Percentiles rank a stretch among this genome's conserved stretches.
Evolutionary conservation across 2,797 vertebrate species (phyloP).

Genomic region (Microctenopoma steveboyesi): DNA sequence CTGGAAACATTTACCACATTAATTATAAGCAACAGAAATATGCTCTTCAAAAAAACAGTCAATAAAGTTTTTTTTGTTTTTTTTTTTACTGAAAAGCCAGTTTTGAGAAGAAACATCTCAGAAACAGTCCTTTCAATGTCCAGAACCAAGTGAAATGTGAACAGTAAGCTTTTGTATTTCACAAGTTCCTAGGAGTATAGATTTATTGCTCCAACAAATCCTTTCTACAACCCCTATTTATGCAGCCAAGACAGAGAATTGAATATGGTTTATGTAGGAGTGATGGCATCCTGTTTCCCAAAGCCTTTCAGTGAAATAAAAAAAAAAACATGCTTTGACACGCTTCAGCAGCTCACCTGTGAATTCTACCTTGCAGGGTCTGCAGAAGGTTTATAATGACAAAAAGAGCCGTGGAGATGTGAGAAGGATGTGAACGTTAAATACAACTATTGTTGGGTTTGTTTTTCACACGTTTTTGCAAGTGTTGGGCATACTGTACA

Average conservation of each 20-base stretch:
- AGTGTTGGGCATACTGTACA: background rate
- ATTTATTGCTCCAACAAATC: constrained; percentile 33
- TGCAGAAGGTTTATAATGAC: constrained; percentile 32
- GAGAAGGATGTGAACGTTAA: background rate
- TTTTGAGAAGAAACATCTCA: constrained; percentile 13
- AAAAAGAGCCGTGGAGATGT: constrained; percentile 31
- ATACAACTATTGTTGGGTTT: constrained; percentile 25
- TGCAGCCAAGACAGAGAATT: constrained; percentile 12
- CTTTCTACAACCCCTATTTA: constrained; percentile 12
- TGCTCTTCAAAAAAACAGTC: background rate
- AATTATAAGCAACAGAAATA: too few relatives aligned
- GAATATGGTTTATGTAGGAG: constrained; percentile 35
- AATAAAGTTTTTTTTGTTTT: background rate
- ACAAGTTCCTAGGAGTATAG: background rate
- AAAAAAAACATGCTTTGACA: constrained; percentile 58
- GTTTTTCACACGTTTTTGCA: constrained; percentile 22
- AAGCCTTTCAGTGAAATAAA: constrained; percentile 10
- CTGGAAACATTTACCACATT: too few relatives aligned
- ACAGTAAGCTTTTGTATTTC: constrained; percentile 18
- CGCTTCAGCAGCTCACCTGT: constrained; percentile 41
- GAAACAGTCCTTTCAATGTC: constrained; percentile 4
- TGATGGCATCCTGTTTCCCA: constrained; percentile 39
- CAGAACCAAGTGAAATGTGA: constrained; percentile 8
- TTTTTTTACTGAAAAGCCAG: constrained; percentile 46
- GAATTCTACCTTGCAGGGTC: constrained; percentile 55